Evolutionary conservation across 2,113 vertebrate species (phyloP).

Genomic region (Canis aureus): DNA sequence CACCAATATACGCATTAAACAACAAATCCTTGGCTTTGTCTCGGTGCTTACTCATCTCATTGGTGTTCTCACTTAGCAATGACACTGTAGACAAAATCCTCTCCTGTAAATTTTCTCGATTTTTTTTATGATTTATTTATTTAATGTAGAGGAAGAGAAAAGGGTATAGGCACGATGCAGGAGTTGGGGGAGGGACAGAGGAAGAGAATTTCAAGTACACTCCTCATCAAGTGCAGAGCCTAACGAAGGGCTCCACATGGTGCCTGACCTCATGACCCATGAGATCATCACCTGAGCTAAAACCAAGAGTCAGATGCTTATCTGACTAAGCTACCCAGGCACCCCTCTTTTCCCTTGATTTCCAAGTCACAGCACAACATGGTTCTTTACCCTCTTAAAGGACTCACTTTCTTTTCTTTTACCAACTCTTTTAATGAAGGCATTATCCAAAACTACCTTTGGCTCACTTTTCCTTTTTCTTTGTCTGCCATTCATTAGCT

Average conservation of each 20-base stretch:
- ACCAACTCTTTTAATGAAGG: neutral
- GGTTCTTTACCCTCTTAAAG: neutral
- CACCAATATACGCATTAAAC: neutral
- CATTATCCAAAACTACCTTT: neutral
- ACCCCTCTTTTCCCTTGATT: neutral
- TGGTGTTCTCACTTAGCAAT: neutral
- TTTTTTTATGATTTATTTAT: neutral
- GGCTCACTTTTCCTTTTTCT: neutral
- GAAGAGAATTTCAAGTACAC: neutral
- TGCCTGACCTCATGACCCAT: neutral
- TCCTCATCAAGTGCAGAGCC: neutral
- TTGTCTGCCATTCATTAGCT: neutral
- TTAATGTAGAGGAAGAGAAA: neutral
- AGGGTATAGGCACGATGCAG: too few species aligned
- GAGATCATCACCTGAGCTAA: neutral
- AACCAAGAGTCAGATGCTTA: neutral
- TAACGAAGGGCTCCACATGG: neutral
- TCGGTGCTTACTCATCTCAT: neutral
- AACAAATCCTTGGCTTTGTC: neutral
- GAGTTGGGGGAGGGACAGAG: neutral
- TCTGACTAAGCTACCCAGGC: neutral
- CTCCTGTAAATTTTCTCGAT: neutral
- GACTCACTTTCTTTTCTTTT: neutral
- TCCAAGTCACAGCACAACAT: neutral
- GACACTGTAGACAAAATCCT: neutral